Conservation (phyloP, 2,888 invertebrate species). For the Xanthorhoe spadicearia region DNA sequence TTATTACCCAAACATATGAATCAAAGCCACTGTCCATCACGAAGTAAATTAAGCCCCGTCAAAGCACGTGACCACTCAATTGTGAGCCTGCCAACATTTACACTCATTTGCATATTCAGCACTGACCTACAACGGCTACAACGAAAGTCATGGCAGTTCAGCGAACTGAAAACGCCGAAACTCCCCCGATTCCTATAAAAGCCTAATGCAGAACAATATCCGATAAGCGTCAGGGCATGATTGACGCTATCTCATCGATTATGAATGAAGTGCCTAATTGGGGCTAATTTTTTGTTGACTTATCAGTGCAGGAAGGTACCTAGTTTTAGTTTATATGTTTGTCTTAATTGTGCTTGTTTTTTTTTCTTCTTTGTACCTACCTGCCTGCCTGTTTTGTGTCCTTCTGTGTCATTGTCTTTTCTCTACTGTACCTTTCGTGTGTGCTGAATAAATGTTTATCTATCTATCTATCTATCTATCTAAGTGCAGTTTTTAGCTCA, state of each 20-base stretch:
- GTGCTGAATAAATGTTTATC: no score
- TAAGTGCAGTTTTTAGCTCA: slow-evolving; percentile 16
- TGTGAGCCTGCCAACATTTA: slow-evolving; percentile 14
- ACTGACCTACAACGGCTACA: slow-evolving; percentile 20
- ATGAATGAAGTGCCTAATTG: slow-evolving; percentile 30
- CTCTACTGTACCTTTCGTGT: no score
- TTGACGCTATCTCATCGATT: slow-evolving; percentile 44
- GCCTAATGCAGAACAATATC: slow-evolving; percentile 33
- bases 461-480: no score
- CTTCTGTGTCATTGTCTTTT: no score
- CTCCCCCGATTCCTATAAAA: slow-evolving; percentile 9
- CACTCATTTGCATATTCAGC: slow-evolving; percentile 31
- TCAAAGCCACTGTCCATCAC: background rate
- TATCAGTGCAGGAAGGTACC: no score
- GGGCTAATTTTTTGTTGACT: no score
- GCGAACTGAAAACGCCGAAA: slow-evolving; percentile 17
- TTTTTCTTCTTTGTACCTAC: no score
- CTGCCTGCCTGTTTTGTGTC: no score
- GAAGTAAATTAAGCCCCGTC: slow-evolving; percentile 6
- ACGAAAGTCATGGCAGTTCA: slow-evolving; percentile 21
- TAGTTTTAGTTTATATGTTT: no score
- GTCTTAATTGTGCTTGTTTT: no score
- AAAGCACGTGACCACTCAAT: slow-evolving; percentile 5
- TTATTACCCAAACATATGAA: background rate
- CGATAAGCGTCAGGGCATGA: slow-evolving; percentile 43